A percentile compares a stretch with the other conserved stretches of the same genome.
phyloP scores from a whole-genome alignment of 30 jellyfish, hydroid and myxozoan genomes.

The Pelagia noctiluca region DNA sequence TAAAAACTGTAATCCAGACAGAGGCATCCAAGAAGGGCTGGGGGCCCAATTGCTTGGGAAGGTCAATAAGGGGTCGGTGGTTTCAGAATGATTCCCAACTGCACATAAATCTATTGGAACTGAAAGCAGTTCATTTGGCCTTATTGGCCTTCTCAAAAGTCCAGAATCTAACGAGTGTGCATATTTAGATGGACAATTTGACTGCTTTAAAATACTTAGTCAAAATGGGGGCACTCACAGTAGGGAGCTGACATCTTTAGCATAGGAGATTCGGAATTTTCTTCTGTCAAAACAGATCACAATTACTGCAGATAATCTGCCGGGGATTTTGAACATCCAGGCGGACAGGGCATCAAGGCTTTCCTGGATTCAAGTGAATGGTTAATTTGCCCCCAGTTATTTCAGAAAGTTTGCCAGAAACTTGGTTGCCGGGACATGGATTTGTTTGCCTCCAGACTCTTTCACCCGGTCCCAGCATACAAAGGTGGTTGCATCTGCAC shows the following conservation, averaged over 20 bases:
- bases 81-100: slow-evolving; percentile 5
- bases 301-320: slow-evolving; percentile 57
- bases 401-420: slow-evolving; percentile 24
- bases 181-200: slow-evolving; percentile 39
- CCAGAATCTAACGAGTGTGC: slow-evolving; percentile 4
- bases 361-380: slow-evolving; percentile 43
- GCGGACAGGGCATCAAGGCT: slow-evolving; percentile 49
- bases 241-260: slow-evolving; percentile 19
- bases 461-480: slow-evolving; percentile 51
- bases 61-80: slow-evolving; percentile 34
- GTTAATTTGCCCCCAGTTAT: slow-evolving; percentile 26
- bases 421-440: slow-evolving; percentile 31
- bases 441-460: slow-evolving; percentile 57
- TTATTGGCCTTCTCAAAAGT: not conserved
- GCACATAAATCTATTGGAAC: slow-evolving; percentile 39
- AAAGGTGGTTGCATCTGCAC: slow-evolving; percentile 33
- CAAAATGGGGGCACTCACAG: slow-evolving; percentile 48
- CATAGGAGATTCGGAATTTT: slow-evolving; percentile 37
- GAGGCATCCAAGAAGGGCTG: slow-evolving; percentile 60
- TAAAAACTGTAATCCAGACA: slow-evolving; percentile 23
- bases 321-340: slow-evolving; percentile 27
- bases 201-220: slow-evolving; percentile 20
- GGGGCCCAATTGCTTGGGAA: slow-evolving; percentile 29
- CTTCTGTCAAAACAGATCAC: slow-evolving; percentile 49
- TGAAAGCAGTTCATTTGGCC: slow-evolving; percentile 33